phyloP scores from a whole-genome alignment of 2,113 vertebrate genomes.

The Syrrhaptes paradoxus region DNA sequence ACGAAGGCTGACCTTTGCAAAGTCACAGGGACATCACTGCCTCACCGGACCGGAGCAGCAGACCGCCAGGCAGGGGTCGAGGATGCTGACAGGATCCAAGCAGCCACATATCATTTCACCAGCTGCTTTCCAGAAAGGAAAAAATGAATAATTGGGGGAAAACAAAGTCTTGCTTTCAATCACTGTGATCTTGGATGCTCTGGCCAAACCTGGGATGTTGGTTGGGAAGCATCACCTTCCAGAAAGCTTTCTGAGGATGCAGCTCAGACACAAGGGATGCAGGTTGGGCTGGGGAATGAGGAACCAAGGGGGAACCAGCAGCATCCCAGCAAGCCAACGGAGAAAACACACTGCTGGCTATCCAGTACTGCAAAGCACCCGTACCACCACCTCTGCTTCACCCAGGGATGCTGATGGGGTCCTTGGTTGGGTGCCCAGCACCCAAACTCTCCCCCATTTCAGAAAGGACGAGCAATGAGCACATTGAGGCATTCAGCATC shows the following conservation, averaged over 20 bases:
- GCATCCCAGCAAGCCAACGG: background rate
- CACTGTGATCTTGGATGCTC: accelerated
- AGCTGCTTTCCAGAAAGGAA: background rate
- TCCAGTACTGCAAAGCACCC: background rate
- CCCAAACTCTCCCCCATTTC: accelerated
- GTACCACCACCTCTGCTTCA: background rate
- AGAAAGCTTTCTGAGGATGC: background rate
- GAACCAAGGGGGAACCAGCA: background rate
- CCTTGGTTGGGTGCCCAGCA: background rate
- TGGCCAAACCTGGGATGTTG: accelerated
- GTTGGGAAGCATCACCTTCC: background rate
- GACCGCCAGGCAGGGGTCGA: background rate
- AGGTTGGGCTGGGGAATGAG: background rate
- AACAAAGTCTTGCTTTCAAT: background rate
- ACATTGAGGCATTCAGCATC: accelerated
- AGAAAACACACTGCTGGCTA: accelerated
- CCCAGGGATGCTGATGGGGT: accelerated
- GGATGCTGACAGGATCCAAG: background rate
- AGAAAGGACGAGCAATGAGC: background rate
- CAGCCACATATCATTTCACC: accelerated
- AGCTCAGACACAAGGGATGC: background rate
- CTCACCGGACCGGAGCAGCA: background rate
- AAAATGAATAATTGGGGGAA: background rate
- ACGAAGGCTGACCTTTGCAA: conserved; percentile 68
- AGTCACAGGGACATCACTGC: conserved; percentile 27